Base-by-base conservation (phyloP, 2,888 invertebrate species). In the Callyntrura guangdongensis region DNA sequence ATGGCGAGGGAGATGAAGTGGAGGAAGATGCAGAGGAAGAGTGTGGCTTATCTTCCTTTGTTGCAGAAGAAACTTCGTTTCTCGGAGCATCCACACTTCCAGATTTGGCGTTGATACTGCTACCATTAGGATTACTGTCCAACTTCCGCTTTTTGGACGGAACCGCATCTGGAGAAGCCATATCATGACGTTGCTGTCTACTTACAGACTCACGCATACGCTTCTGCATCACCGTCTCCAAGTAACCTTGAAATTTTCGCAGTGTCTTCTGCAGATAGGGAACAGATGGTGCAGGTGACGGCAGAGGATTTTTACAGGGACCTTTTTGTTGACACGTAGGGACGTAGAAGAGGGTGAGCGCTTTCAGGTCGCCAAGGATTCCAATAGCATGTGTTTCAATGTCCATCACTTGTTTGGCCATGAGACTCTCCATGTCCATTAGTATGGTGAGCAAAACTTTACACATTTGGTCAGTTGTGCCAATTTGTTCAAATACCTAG, bases 341-440 rank as follows among this genome's bases (percentile, higher is more conserved):
- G 5, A 92, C 69, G 93, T 96, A 96, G 6, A 96, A 96, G 22
- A 96, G 94, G n/a, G 96, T 95, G 83, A 96, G 94, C 0, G 96
- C 96, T 93, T 96, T 95, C 74, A 96, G 94, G 94, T 96, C 96
- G 0, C 96, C 96, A 6, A 94, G 86, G 20, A 94, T 92, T 69
- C 88, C 85, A 3, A 92, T 83, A 0, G 92, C 92, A 17, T 91
- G 85, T 0, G 90, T 79, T 82, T 93, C 93, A 49, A 94, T 90
- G 56, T 93, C 93, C 36, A 90, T 72, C 12, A 92, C 89, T 88
- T 92, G 90, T 25, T 92, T 92, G 20, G 84, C 72, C 59, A 93
- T 91, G 11, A 93, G 47, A 22, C 89, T 91, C 22, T 92, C 83
- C 83, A 93, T 77, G 56, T 93, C 92, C 83, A 88, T 83, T 8